Base-by-base conservation (phyloP, 2,113 vertebrate genomes). In the Otis tarda region DNA sequence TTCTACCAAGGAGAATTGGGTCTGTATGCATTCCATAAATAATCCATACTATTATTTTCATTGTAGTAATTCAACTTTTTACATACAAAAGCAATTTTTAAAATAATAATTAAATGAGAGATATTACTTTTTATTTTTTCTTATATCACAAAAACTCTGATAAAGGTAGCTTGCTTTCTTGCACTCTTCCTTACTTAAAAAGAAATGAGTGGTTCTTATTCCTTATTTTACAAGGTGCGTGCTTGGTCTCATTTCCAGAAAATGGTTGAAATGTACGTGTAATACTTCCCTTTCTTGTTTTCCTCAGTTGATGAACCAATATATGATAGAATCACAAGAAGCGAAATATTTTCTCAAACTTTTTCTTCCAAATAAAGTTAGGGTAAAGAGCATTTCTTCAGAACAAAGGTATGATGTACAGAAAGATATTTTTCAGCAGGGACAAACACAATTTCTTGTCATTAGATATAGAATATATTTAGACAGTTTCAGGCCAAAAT, bases 401-500 rank as follows among this genome's bases (percentile, higher is more conserved):
- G 68, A 71, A 74, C 55, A 93, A 88, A 95, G 39, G 55, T 95
- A 86, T 56, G 67, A 59, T 56, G 33, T 47, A 60, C 68, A 84
- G 63, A 93, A 90, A 76, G 41, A 89, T 57, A n/a, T 87, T 94
- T 92, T 74, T 85, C 14, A 5, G 15, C 2, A 23, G 64, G 19
- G 64, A 90, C 33, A 77, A 80, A 55, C 12, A 53, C 9, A 41
- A 8, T 41, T 75, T n/a, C 69, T 77, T 7, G 3, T 83, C 31
- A n/a, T 85, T 74, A 88, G 12, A 47, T 74, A 43, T 7, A 67
- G 39, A 56, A 94, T 93, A 6, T 60, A 78, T 81, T 83, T 90
- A 70, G 95, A 96, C 79, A 95, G 73, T 96, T 96, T 96, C 73
- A 95, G 85, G 90, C 30, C 89, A 96, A 77, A 94, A 93, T 52